Conservation (phyloP, 1,140 invertebrate species). For the Galendromus occidentalis region DNA sequence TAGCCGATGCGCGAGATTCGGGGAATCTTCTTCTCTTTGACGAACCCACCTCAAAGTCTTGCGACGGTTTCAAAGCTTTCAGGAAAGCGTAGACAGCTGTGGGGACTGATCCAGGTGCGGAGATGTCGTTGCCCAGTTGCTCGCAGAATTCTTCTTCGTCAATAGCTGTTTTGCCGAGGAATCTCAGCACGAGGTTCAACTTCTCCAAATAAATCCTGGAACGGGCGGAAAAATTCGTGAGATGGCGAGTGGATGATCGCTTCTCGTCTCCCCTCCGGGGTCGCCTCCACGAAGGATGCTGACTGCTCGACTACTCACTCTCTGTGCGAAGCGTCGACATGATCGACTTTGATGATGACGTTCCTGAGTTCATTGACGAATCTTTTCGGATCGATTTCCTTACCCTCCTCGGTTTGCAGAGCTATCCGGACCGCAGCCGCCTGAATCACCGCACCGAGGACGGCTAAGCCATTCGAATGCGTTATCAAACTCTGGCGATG, state of each 20-base stretch:
- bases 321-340: not conserved
- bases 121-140: constrained; percentile 40
- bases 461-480: constrained; percentile 41
- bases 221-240: not conserved
- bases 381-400: constrained; percentile 22
- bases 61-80: constrained; percentile 35
- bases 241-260: not conserved
- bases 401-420: constrained; percentile 20
- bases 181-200: not conserved
- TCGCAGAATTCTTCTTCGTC: constrained; percentile 20
- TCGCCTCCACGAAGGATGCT: not conserved
- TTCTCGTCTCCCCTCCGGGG: not conserved
- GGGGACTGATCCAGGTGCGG: constrained; percentile 47
- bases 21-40: too few species aligned
- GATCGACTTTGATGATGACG: not conserved
- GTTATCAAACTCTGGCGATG: constrained; percentile 36
- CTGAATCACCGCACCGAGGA: constrained; percentile 47
- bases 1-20: too few species aligned
- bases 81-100: constrained; percentile 54
- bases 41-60: constrained; percentile 32
- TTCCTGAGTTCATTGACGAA: constrained; percentile 28
- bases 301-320: not conserved
- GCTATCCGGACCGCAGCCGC: constrained; percentile 27
- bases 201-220: not conserved
- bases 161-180: not conserved